A percentile compares a stretch with the other conserved stretches of the same genome.
Conservation (phyloP, 2,797 vertebrate genomes). For the Clarias platycephalus region DNA sequence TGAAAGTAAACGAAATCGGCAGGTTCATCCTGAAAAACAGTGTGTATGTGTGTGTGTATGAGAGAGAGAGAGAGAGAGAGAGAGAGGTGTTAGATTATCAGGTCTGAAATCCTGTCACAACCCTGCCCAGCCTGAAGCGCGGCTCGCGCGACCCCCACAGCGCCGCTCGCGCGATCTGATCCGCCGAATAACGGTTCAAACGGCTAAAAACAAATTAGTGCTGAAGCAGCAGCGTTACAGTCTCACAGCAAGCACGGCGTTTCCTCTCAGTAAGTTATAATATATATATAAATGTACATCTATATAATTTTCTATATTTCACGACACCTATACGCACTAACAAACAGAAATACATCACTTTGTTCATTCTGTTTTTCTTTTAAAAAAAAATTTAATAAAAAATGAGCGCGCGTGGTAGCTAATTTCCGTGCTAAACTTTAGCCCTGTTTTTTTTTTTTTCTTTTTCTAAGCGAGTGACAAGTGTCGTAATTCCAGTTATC, state of each 20-base stretch:
- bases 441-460: conserved; percentile 1
- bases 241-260: neutral
- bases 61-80: too few species aligned
- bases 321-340: neutral
- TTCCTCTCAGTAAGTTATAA: neutral
- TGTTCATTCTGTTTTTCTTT: neutral
- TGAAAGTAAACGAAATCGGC: neutral
- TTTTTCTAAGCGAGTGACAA: neutral
- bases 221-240: neutral
- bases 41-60: too few species aligned
- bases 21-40: neutral
- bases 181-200: conserved; percentile 14
- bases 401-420: neutral
- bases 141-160: neutral
- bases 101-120: neutral
- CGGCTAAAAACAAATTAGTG: neutral
- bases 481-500: neutral
- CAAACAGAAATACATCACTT: neutral
- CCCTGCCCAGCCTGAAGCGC: neutral
- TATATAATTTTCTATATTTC: neutral
- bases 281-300: too few species aligned
- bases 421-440: conserved; percentile 18
- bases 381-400: neutral
- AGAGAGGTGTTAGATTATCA: neutral
- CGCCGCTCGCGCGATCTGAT: neutral